Percentiles rank a stretch among this genome's conserved stretches.
Conservation (phyloP, 2,797 vertebrate genomes). For the Tamandua tetradactyla region DNA sequence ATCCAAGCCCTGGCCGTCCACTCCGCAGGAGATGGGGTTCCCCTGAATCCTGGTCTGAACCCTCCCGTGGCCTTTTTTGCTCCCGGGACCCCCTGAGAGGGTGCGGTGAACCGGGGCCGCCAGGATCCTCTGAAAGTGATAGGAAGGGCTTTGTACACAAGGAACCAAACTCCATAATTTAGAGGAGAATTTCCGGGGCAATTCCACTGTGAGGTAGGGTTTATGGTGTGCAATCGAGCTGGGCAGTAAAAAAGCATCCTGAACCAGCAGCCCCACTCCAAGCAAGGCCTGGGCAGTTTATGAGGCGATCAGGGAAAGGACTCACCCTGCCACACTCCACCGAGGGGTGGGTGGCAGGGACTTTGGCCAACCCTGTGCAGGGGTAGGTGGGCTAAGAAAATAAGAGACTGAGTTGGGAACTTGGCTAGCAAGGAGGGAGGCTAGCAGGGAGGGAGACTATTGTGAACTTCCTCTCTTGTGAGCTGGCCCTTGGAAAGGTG, state of each 20-base stretch:
- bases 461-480: neutral
- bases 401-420: neutral
- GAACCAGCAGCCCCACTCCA: slow-evolving; percentile 81
- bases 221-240: slow-evolving; percentile 90
- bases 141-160: slow-evolving; percentile 86
- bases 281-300: slow-evolving; percentile 84
- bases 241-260: slow-evolving; percentile 88
- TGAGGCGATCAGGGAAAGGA: slow-evolving; percentile 84
- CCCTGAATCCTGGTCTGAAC: neutral
- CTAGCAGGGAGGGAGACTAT: neutral
- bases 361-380: neutral
- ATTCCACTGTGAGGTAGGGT: slow-evolving; percentile 88
- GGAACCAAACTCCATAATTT: slow-evolving; percentile 87
- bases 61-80: slow-evolving; percentile 55
- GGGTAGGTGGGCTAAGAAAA: neutral
- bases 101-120: slow-evolving; percentile 71
- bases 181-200: slow-evolving; percentile 89
- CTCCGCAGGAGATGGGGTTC: slow-evolving; percentile 28
- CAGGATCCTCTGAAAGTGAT: slow-evolving; percentile 80
- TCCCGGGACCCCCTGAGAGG: slow-evolving; percentile 72
- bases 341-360: slow-evolving; percentile 57
- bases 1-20: neutral
- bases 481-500: neutral
- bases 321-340: slow-evolving; percentile 76
- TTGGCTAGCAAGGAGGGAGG: neutral